Conservation (phyloP, 1,140 invertebrate species). For the Neodiprion virginianus region DNA sequence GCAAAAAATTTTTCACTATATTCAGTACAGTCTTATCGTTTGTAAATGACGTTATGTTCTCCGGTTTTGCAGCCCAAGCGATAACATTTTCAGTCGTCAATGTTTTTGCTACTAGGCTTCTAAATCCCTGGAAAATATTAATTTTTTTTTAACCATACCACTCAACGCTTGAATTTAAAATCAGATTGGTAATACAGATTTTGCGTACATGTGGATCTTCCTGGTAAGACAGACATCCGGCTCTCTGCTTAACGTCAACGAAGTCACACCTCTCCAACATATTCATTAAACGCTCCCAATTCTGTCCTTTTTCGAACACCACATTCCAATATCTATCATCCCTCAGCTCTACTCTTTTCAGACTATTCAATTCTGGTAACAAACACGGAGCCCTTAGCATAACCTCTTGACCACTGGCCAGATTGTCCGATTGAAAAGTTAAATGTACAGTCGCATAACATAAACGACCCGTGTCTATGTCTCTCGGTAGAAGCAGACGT, state of each 20-base stretch:
- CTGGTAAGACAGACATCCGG: constrained; percentile 85
- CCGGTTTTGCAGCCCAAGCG: constrained; percentile 70
- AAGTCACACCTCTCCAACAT: constrained; percentile 74
- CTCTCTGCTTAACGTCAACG: constrained; percentile 87
- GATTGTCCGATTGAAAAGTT: constrained; percentile 55
- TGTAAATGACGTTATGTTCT: constrained; percentile 71
- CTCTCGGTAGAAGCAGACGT: constrained; percentile 83
- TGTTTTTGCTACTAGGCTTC: constrained; percentile 82
- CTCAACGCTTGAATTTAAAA: constrained; percentile 9
- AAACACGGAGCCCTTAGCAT: constrained; percentile 81
- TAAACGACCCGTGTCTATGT: constrained; percentile 79
- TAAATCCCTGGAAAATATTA: constrained; percentile 67
- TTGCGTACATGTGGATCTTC: constrained; percentile 78
- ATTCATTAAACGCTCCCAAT: constrained; percentile 83
- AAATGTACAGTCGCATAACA: constrained; percentile 84
- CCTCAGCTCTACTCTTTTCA: constrained; percentile 79
- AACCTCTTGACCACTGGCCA: constrained; percentile 65
- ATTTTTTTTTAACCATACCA: neutral
- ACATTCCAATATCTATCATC: constrained; percentile 91
- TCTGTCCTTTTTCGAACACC: constrained; percentile 78
- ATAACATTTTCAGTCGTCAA: constrained; percentile 80
- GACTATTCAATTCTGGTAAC: constrained; percentile 79
- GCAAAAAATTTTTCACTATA: constrained; percentile 70
- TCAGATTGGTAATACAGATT: neutral
- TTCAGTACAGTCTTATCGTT: constrained; percentile 70